Conservation (phyloP, 2,888 invertebrate species). For the Thyatira batis region DNA sequence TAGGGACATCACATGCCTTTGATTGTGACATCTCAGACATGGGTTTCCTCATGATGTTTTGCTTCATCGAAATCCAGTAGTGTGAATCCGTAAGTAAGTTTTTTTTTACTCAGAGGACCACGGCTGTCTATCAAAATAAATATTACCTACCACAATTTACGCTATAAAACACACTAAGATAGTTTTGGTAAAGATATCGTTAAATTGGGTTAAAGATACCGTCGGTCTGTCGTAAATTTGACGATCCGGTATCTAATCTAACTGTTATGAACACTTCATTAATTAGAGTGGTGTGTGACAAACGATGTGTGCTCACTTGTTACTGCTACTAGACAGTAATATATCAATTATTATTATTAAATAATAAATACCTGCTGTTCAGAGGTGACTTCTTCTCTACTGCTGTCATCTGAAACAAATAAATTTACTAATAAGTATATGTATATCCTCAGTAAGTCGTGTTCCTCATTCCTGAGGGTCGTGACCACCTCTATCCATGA, state of each 20-base stretch:
- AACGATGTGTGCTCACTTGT: slow-evolving; percentile 1
- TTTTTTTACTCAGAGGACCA: too few species aligned
- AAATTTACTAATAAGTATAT: slow-evolving; percentile 18
- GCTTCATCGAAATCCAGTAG: too few species aligned
- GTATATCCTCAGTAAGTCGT: too few species aligned
- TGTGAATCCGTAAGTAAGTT: too few species aligned
- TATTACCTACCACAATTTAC: background rate
- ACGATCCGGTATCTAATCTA: slow-evolving; percentile 32
- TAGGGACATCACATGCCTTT: too few species aligned
- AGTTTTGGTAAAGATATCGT: slow-evolving; percentile 1
- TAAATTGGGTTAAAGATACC: slow-evolving; percentile 32
- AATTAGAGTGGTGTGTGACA: slow-evolving; percentile 13
- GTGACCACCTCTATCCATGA: too few species aligned
- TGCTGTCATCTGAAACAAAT: slow-evolving; percentile 77
- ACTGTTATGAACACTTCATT: slow-evolving; percentile 17
- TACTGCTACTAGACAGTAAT: background rate
- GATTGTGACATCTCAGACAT: too few species aligned
- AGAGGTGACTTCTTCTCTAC: slow-evolving; percentile 69
- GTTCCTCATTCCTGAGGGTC: too few species aligned
- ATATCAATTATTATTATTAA: background rate
- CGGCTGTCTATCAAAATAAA: too few species aligned
- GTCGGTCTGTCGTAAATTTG: slow-evolving; percentile 19
- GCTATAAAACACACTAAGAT: background rate
- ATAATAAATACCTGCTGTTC: slow-evolving; percentile 66
- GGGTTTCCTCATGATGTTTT: too few species aligned